These are phyloP conservation scores for Melanotus villosus DNA, from an alignment of 2,888 invertebrate species.

Conservation along the genomic window DNA sequence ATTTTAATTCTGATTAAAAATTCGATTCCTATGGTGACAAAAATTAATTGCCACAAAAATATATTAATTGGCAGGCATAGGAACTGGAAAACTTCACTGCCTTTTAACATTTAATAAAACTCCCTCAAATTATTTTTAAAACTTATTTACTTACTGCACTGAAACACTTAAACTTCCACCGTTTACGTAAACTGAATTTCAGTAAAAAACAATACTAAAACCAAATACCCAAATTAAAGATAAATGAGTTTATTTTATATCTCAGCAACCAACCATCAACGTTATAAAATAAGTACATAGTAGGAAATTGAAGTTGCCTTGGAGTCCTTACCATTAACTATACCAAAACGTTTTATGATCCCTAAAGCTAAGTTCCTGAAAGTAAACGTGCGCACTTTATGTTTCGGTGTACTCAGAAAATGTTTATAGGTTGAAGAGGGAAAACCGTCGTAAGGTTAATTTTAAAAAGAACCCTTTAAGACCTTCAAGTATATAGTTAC, in stretches of 20 bases:
- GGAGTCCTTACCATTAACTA: slow-evolving; percentile 17
- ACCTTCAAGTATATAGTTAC: not conserved
- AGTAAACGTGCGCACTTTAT: slow-evolving; percentile 21
- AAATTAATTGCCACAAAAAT: too few relatives aligned
- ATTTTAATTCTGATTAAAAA: too few relatives aligned
- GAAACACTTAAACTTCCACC: too few relatives aligned
- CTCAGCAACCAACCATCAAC: not conserved
- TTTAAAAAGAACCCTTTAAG: slow-evolving; percentile 8
- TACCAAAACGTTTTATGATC: slow-evolving; percentile 18
- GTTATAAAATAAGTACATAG: slow-evolving; percentile 3
- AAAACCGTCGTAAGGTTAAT: not conserved
- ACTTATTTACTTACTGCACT: too few relatives aligned
- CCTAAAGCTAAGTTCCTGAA: slow-evolving; percentile 3
- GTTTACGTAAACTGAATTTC: too few relatives aligned
- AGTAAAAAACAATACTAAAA: not conserved
- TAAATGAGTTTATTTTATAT: slow-evolving; percentile 21
- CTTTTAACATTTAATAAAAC: too few relatives aligned
- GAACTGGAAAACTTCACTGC: too few relatives aligned
- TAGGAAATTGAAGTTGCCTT: slow-evolving; percentile 4
- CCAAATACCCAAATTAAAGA: slow-evolving; percentile 13
- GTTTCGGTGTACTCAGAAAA: not conserved
- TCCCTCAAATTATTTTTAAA: too few relatives aligned
- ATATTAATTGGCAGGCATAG: too few relatives aligned
- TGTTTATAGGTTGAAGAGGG: not conserved
- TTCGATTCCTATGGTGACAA: too few relatives aligned